phyloP scores from a whole-genome alignment of 2,113 vertebrate species.

The Xiphophorus maculatus region DNA sequence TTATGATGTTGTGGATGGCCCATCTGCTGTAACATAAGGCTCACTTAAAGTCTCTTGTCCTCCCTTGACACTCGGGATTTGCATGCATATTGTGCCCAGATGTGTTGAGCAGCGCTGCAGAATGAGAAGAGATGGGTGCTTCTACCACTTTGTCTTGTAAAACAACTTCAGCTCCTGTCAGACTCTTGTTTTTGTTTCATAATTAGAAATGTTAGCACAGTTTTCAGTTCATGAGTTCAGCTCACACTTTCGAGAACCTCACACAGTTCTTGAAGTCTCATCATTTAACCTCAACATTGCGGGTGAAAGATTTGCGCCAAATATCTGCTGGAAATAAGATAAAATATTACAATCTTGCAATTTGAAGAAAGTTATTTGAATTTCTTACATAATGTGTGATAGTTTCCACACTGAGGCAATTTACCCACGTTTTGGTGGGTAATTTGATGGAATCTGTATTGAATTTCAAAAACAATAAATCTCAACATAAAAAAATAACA shows the following conservation, averaged over 20 bases:
- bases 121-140: slow-evolving; percentile 46
- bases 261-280: background rate
- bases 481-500: no score
- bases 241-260: background rate
- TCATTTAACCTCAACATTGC: no score
- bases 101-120: slow-evolving; percentile 36
- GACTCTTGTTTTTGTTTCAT: background rate
- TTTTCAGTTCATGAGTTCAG: background rate
- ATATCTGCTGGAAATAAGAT: no score
- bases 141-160: slow-evolving; percentile 17
- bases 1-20: slow-evolving; percentile 29
- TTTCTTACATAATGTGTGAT: no score
- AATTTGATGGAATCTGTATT: no score
- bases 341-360: no score
- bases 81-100: slow-evolving; percentile 44
- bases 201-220: background rate
- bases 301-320: no score
- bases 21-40: slow-evolving; percentile 56
- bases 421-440: no score
- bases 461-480: no score
- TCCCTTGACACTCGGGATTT: slow-evolving; percentile 44
- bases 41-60: slow-evolving; percentile 25
- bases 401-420: no score
- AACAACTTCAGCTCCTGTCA: slow-evolving; percentile 6
- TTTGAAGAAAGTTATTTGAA: no score